Conservation (phyloP, 2,113 vertebrate species). For the Mionectes macconnelli region DNA sequence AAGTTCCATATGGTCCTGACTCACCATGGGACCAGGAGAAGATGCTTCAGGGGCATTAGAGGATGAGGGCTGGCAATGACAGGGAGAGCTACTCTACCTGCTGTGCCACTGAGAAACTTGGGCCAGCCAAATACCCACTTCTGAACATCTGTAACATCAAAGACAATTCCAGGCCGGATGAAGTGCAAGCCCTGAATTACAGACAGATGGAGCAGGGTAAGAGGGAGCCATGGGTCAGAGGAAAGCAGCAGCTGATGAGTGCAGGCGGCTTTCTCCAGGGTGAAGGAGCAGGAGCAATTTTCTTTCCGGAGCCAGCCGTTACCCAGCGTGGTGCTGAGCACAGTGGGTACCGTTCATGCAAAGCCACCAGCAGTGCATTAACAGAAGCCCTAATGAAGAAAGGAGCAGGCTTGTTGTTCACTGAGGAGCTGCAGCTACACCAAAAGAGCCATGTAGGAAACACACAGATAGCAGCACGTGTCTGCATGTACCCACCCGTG, state of each 20-base stretch:
- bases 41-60: background rate
- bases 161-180: background rate
- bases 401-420: background rate
- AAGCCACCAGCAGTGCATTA: background rate
- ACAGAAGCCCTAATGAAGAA: background rate
- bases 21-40: background rate
- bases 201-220: background rate
- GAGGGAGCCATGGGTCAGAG: background rate
- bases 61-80: background rate
- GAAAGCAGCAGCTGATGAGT: background rate
- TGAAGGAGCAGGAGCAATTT: background rate
- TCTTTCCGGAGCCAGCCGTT: background rate
- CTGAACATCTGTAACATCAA: background rate
- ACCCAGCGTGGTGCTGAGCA: background rate
- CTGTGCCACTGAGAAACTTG: background rate
- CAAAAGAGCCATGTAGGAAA: background rate
- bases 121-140: background rate
- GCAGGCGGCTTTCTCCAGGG: background rate
- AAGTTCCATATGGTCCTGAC: background rate
- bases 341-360: rapidly evolving
- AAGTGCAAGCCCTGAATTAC: background rate
- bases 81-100: background rate
- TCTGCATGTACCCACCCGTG: background rate
- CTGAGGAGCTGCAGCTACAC: background rate
- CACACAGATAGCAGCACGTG: background rate